These are phyloP conservation scores for Corydoras maculifer DNA, from an alignment of 2,113 vertebrate species.

Conservation along the genomic window DNA sequence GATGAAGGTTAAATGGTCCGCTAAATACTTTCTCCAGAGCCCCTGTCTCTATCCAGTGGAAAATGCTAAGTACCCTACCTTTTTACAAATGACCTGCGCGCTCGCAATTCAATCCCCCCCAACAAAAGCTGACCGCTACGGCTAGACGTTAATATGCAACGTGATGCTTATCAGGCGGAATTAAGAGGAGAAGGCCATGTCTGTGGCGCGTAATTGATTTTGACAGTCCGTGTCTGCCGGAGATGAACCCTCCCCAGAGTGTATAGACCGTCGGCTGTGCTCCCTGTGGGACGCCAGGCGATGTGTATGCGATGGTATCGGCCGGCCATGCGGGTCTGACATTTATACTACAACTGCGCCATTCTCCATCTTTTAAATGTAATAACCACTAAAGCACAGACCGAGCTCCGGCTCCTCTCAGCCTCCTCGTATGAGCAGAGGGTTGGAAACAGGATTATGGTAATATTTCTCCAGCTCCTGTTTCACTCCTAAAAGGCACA, in stretches of 20 bases:
- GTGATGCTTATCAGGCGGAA: conserved; percentile 73
- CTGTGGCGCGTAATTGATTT: conserved; percentile 64
- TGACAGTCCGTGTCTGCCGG: conserved; percentile 60
- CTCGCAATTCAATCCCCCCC: conserved; percentile 59
- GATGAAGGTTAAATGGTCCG: conserved; percentile 45
- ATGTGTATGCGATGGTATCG: background rate
- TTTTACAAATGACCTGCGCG: conserved; percentile 64
- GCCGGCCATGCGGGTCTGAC: background rate
- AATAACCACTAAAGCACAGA: background rate
- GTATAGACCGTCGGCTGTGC: conserved; percentile 44
- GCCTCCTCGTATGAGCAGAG: background rate
- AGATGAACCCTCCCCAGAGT: conserved; percentile 56
- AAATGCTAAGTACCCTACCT: conserved; percentile 59
- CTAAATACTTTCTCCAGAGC: too few relatives aligned
- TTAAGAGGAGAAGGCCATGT: conserved; percentile 63
- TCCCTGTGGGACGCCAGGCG: conserved; percentile 4
- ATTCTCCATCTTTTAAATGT: background rate
- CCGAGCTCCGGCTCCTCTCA: background rate
- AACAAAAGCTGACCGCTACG: conserved; percentile 55
- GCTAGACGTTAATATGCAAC: conserved; percentile 64
- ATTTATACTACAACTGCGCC: background rate
- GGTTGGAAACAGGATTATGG: conserved; percentile 15
- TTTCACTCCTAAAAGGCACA: conserved; percentile 1
- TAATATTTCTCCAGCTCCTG: conserved; percentile 18
- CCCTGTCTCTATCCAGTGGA: conserved; percentile 3